Evolutionary conservation across 1,140 invertebrate species (phyloP).

Genomic region (Nasonia giraulti): DNA sequence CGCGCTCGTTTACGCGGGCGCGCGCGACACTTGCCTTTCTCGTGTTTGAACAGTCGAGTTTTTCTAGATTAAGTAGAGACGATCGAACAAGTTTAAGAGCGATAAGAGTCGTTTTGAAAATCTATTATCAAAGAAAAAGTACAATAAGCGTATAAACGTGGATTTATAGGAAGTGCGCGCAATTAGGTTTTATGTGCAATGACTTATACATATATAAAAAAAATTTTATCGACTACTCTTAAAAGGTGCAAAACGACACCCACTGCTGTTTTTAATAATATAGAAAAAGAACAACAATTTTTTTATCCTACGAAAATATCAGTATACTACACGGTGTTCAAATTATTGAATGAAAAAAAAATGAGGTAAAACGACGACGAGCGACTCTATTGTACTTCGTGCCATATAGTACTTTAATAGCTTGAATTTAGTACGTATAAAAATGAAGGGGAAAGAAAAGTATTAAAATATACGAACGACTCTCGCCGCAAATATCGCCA

Average conservation of each 20-base stretch:
- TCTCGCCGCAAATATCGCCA: constrained; percentile 37
- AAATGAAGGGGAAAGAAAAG: constrained; percentile 25
- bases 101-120: constrained; percentile 39
- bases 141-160: constrained; percentile 41
- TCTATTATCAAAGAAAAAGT: constrained; percentile 27
- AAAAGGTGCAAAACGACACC: constrained; percentile 6
- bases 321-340: constrained; percentile 22
- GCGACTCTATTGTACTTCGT: constrained; percentile 38
- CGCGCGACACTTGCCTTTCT: constrained; percentile 39
- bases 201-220: constrained; percentile 1
- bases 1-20: not conserved
- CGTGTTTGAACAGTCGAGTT: constrained; percentile 35
- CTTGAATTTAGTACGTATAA: constrained; percentile 9
- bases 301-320: constrained; percentile 44
- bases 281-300: constrained; percentile 20
- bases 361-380: not conserved
- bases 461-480: constrained; percentile 27
- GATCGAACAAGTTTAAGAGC: constrained; percentile 10
- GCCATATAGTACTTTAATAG: constrained; percentile 29
- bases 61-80: constrained; percentile 34
- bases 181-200: constrained; percentile 39
- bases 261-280: constrained; percentile 36
- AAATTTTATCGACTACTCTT: constrained; percentile 30
- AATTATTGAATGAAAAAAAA: not conserved
- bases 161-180: not conserved